Evolutionary conservation across 2,113 vertebrate genomes (phyloP).

Genomic region (Trematomus loennbergii): DNA sequence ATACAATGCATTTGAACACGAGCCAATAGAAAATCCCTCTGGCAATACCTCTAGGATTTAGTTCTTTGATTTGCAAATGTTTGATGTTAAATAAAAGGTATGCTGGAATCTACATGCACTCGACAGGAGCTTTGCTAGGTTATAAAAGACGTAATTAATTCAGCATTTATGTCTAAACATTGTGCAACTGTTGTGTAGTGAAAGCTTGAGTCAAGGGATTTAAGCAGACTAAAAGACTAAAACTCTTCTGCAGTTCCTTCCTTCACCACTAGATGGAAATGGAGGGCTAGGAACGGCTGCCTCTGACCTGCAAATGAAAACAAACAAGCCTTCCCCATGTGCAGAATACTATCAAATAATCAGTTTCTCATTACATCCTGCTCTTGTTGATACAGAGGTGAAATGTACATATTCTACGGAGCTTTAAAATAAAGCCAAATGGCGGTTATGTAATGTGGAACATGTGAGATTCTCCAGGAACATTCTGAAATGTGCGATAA

Average conservation of each 20-base stretch:
- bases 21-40: too few species aligned
- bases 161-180: not conserved
- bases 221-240: not conserved
- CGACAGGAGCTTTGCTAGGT: not conserved
- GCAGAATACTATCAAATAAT: not conserved
- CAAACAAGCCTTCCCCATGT: not conserved
- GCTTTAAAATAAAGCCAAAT: not conserved
- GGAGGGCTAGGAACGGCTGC: not conserved
- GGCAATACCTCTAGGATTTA: too few species aligned
- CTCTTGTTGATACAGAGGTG: not conserved
- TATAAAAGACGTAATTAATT: not conserved
- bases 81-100: too few species aligned
- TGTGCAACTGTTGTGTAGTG: not conserved
- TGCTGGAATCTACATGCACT: not conserved
- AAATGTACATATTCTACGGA: not conserved
- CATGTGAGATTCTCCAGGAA: not conserved
- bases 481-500: not conserved
- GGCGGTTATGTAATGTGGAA: not conserved
- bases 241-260: not conserved
- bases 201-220: not conserved
- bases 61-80: too few species aligned
- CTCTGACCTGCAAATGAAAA: not conserved
- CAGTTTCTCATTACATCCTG: not conserved
- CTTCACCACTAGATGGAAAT: constrained; percentile 52
- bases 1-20: too few species aligned